phyloP scores from a whole-genome alignment of 2,888 invertebrate species.

The Ennomos erosarius region DNA sequence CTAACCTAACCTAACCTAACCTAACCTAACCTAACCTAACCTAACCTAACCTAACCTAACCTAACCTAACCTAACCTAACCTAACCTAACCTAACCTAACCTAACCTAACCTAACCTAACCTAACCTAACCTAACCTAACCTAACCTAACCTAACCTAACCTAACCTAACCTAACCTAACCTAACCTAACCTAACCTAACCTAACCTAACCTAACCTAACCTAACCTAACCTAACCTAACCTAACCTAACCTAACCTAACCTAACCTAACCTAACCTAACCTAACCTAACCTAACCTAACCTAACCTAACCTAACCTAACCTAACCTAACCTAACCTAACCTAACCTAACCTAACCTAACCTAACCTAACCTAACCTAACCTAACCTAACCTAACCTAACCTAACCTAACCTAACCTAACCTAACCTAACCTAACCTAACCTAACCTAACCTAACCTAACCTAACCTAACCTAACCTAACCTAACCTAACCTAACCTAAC shows the following conservation, averaged over 20 bases:
- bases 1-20: conserved; percentile 6
- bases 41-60: conserved; percentile 6
- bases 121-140: background rate
- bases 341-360: too few species aligned
- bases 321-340: too few species aligned
- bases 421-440: too few species aligned
- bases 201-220: conserved; percentile 36
- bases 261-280: conserved; percentile 47
- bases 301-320: conserved; percentile 43
- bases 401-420: too few species aligned
- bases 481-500: too few species aligned
- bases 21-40: conserved; percentile 6
- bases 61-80: conserved; percentile 5
- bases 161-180: background rate
- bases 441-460: too few species aligned
- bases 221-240: conserved; percentile 44
- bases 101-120: conserved; percentile 1
- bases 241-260: conserved; percentile 46
- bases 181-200: conserved; percentile 1
- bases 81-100: conserved; percentile 6
- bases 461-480: too few species aligned
- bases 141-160: background rate
- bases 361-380: too few species aligned
- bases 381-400: too few species aligned
- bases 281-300: conserved; percentile 43